Conservation (phyloP, 2,797 vertebrate genomes). For the Xerus rutilus region DNA sequence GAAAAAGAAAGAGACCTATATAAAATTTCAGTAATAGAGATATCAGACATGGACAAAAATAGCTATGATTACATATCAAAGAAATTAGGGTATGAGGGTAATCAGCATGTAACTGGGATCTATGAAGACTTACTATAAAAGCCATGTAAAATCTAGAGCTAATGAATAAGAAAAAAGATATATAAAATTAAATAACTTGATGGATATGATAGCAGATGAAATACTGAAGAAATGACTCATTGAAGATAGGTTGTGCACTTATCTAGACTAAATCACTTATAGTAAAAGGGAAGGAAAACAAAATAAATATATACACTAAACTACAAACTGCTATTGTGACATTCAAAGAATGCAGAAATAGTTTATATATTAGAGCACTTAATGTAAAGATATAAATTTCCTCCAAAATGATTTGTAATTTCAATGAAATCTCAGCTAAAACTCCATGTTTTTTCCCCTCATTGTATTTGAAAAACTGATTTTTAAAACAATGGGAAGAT, state of each 20-base stretch:
- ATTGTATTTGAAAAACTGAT: not conserved
- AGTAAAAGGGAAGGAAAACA: slow-evolving; percentile 8
- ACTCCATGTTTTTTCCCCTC: not conserved
- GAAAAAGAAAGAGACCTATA: not conserved
- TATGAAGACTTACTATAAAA: not conserved
- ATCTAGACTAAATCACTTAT: not conserved
- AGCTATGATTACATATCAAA: not conserved
- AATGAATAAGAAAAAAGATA: not conserved
- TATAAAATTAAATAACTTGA: not conserved
- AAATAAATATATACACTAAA: not conserved
- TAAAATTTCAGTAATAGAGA: not conserved
- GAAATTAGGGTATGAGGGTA: not conserved
- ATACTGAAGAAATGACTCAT: no score
- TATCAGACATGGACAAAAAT: not conserved
- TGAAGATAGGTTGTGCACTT: not conserved
- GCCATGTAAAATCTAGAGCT: not conserved
- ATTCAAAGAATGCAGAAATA: not conserved
- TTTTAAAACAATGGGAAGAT: slow-evolving; percentile 17
- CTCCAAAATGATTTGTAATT: not conserved
- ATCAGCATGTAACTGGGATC: not conserved
- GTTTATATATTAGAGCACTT: not conserved
- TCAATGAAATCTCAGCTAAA: not conserved
- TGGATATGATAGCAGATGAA: not conserved
- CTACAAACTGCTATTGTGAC: not conserved
- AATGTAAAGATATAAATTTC: not conserved